These are phyloP conservation scores for Leptopilina myrica DNA, from an alignment of 2,888 invertebrate species.

Conservation along the genomic window DNA sequence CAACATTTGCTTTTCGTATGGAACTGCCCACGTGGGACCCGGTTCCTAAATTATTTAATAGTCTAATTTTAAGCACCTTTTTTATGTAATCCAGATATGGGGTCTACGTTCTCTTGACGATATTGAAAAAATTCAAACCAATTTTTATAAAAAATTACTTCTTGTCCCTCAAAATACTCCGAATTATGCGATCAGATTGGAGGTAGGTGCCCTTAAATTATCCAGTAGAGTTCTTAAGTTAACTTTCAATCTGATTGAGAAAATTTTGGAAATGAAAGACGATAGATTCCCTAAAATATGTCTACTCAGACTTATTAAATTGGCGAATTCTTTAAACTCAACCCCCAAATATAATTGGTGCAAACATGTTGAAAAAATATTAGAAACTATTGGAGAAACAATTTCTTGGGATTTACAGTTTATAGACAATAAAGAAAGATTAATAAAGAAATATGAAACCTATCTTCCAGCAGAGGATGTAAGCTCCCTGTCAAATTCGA, in stretches of 20 bases:
- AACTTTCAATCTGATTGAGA: not conserved
- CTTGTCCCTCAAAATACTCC: not conserved
- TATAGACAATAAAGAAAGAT: constrained; percentile 1
- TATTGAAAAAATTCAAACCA: not conserved
- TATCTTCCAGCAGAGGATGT: too few species aligned
- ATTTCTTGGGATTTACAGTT: not conserved
- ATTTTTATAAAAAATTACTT: not conserved
- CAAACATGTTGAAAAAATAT: not conserved
- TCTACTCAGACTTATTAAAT: not conserved
- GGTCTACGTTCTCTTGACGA: not conserved
- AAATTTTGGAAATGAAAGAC: not conserved
- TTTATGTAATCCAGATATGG: not conserved
- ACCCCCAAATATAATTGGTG: not conserved
- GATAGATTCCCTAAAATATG: not conserved
- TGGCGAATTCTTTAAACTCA: not conserved
- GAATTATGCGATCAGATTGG: not conserved
- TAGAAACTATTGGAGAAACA: not conserved
- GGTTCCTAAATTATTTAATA: not conserved
- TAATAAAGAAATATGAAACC: not conserved
- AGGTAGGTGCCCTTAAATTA: not conserved
- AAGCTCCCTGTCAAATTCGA: too few species aligned
- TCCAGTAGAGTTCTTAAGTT: not conserved
- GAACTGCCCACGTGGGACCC: not conserved
- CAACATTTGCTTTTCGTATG: too few species aligned
- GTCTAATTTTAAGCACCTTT: not conserved